Evolutionary conservation across 2,113 vertebrate genomes (phyloP).

Genomic region (Thinocorus orbignyianus): DNA sequence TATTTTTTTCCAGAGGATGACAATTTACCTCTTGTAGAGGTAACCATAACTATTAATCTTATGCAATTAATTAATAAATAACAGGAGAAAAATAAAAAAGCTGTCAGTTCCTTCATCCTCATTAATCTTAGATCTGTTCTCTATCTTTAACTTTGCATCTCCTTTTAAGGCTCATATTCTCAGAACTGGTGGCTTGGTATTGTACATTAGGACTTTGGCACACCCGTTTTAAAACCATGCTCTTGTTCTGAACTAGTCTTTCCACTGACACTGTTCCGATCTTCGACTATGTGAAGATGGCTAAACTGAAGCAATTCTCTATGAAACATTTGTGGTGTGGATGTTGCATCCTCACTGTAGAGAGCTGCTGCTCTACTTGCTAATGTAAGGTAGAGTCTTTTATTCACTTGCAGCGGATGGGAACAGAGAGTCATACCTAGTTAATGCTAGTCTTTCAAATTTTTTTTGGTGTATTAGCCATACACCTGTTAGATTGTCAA

Average conservation of each 20-base stretch:
- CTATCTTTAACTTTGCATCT: not conserved
- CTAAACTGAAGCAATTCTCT: not conserved
- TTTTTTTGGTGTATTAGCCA: not conserved
- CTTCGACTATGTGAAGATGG: not conserved
- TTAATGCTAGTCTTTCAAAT: not conserved
- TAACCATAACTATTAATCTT: not conserved
- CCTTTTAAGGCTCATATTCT: not conserved
- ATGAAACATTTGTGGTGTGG: not conserved
- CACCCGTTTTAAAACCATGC: no score
- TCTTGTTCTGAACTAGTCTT: no score
- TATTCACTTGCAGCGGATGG: not conserved
- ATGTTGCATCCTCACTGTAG: not conserved
- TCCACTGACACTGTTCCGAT: not conserved
- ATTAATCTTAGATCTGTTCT: not conserved
- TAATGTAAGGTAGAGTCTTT: not conserved
- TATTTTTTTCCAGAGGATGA: not conserved
- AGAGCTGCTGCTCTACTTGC: not conserved
- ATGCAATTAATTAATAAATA: not conserved
- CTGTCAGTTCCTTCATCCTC: not conserved
- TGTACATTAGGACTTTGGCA: not conserved
- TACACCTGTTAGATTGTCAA: not conserved
- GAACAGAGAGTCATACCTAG: not conserved
- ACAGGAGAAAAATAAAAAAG: not conserved
- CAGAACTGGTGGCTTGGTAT: not conserved
- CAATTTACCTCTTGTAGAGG: not conserved